Base-by-base conservation (phyloP, 2,113 vertebrate genomes). In the Ellobius talpinus region DNA sequence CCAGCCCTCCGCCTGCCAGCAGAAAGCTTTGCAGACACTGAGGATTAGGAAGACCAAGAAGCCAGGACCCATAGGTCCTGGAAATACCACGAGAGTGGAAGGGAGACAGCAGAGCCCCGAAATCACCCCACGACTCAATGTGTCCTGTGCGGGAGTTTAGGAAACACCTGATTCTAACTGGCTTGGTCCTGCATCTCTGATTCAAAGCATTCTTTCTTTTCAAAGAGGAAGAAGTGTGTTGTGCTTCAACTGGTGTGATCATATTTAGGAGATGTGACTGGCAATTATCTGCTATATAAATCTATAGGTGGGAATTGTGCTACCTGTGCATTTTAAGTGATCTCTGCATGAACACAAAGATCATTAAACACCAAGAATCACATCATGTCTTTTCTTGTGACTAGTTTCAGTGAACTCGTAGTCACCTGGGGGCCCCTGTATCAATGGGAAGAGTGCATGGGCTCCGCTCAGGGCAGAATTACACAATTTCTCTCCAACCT, bases 151-250 rank as follows among this genome's bases (percentile, higher is more conserved):
- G 66, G 45, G 70, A 50, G 47, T 79, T 88, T 66, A 94, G 72
- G 11, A 87, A 96, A 65, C 42, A 19, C n/a, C 76, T 61, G 72
- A 89, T 87, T 76, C 61, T 72, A 89, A 47, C 42, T 11, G 7
- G 50, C 24, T 3, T n/a, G 36, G 13, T 58, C 55, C 73, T 42
- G 45, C 45, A 77, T 86, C 47, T 87, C 36, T 58, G 45, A 72
- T 16, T 5, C 42, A 87, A 81, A n/a, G 8, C 6, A 21, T 33
- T n/a, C 29, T 86, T 79, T 58, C 24, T 88, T 89, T 90, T 87
- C 85, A 52, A 36, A 92, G 79, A 91, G 11, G 79, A 5, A 2
- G 9, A 17, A 50, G 1, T 74, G 33, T n/a, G 58, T 55, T 96
- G 24, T n/a, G 68, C 55, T 97, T 88, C 31, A 14, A 33, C 29